A percentile compares a stretch with the other conserved stretches of the same genome.
Conservation (phyloP, 2,797 vertebrate genomes). For the Eulemur coronatus region DNA sequence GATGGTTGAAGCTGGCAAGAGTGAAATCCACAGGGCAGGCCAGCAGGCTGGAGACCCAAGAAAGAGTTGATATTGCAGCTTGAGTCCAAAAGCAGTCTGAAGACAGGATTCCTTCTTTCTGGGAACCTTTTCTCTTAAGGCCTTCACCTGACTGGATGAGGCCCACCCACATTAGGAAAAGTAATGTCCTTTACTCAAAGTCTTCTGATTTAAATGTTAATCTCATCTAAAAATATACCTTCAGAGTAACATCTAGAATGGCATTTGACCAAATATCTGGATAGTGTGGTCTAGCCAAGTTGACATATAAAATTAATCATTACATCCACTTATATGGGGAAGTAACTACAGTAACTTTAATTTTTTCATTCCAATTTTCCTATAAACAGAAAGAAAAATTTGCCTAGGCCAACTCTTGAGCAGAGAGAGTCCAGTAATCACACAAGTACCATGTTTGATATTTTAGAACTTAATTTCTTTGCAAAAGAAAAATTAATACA, state of each 20-base stretch:
- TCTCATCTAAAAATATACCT: neutral
- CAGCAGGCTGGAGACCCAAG: neutral
- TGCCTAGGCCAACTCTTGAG: neutral
- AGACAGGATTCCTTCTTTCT: neutral
- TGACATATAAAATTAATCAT: neutral
- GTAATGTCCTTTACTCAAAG: neutral
- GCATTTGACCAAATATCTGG: neutral
- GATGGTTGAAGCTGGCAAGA: neutral
- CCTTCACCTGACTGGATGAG: neutral
- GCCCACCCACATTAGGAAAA: neutral
- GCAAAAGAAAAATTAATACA: conserved; percentile 10
- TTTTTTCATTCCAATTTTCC: conserved; percentile 17
- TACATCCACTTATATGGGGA: neutral
- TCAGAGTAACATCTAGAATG: neutral
- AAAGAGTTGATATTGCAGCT: too few relatives aligned
- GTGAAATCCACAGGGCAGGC: neutral
- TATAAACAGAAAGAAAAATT: conserved; percentile 16
- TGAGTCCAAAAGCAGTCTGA: neutral
- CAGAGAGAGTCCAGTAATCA: conserved; percentile 15
- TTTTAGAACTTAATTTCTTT: conserved; percentile 23
- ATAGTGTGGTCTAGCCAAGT: neutral
- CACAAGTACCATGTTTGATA: neutral
- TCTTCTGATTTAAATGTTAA: neutral
- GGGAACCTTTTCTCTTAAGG: neutral
- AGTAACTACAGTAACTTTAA: neutral